These are phyloP conservation scores for Actenoides lindsayi DNA, from an alignment of 2,113 vertebrate genomes.

Conservation along the genomic window DNA sequence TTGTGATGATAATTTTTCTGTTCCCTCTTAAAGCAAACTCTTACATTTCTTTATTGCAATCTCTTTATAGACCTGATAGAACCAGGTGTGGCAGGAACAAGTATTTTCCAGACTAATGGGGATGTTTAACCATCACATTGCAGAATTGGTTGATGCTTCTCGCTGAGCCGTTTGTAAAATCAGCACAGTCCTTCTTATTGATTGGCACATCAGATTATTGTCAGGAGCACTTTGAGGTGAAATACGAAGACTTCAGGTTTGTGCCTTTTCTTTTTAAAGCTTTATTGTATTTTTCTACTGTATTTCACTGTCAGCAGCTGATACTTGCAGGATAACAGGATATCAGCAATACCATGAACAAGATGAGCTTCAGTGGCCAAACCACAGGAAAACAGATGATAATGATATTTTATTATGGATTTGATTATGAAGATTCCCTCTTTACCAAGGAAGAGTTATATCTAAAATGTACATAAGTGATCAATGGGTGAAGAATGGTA, in stretches of 20 bases:
- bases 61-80: not conserved
- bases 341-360: conserved; percentile 46
- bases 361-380: conserved; percentile 45
- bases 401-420: not conserved
- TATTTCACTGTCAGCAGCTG: conserved; percentile 64
- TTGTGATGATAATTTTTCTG: not conserved
- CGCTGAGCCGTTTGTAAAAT: not conserved
- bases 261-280: not conserved
- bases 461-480: not conserved
- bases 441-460: not conserved
- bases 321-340: conserved; percentile 70
- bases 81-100: not conserved
- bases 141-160: not conserved
- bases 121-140: not conserved
- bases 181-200: not conserved
- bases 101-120: not conserved
- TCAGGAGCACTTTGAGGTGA: not conserved
- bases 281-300: not conserved
- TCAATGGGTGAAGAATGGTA: not conserved
- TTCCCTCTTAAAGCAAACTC: not conserved
- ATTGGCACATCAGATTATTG: not conserved
- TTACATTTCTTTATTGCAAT: not conserved
- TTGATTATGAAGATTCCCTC: not conserved
- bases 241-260: not conserved
- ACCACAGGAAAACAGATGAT: conserved; percentile 50